Percentiles rank a stretch among this genome's conserved stretches.
Evolutionary conservation across 2,113 vertebrate species (phyloP).

Genomic region (Pheucticus melanocephalus): DNA sequence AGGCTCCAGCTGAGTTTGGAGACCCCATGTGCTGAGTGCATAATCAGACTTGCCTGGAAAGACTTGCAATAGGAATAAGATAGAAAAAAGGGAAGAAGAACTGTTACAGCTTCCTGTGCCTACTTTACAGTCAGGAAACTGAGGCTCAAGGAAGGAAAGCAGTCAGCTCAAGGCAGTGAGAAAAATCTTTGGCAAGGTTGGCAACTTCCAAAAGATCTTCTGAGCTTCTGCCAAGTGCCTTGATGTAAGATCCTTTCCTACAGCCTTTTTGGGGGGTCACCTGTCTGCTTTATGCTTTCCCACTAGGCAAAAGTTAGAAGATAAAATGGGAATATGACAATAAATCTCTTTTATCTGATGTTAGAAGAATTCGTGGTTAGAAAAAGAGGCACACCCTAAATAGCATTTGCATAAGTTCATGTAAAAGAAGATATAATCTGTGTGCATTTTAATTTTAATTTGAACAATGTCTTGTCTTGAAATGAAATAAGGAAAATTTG

Average conservation of each 20-base stretch:
- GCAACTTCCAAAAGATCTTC: background rate
- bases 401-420: constrained; percentile 1
- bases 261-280: background rate
- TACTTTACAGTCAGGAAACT: background rate
- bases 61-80: background rate
- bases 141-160: background rate
- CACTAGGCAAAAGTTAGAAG: constrained; percentile 32
- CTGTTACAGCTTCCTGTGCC: background rate
- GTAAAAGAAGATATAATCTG: constrained; percentile 35
- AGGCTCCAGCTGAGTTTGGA: constrained; percentile 34
- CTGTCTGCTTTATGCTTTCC: constrained; percentile 26
- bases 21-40: background rate
- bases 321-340: background rate
- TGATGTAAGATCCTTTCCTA: background rate
- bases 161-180: background rate
- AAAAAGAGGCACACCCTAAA: constrained; percentile 44
- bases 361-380: background rate
- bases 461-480: constrained; percentile 40
- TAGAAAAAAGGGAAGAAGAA: background rate
- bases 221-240: background rate
- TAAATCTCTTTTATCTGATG: constrained; percentile 62
- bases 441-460: constrained; percentile 44
- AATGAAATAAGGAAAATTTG: constrained; percentile 27
- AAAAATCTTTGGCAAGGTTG: background rate
- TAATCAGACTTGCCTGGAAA: background rate